Evolutionary conservation across 2,888 invertebrate genomes (phyloP).

Genomic region (Pyrochroa serraticornis): DNA sequence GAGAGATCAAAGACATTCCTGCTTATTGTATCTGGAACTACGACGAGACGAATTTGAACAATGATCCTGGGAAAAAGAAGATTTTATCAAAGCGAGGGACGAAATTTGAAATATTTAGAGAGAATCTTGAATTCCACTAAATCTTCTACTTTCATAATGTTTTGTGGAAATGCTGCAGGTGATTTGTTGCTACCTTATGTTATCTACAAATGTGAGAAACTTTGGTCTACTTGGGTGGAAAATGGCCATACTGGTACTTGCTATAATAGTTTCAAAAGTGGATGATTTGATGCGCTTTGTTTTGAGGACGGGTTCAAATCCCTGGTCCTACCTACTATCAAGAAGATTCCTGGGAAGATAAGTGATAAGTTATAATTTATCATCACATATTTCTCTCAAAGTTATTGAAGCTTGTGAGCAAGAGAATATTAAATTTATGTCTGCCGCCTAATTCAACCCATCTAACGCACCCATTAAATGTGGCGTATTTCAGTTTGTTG

Average conservation of each 20-base stretch:
- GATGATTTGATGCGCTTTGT: conserved; percentile 32
- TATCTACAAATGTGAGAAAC: conserved; percentile 9
- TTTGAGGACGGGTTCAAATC: conserved; percentile 31
- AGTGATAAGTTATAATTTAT: too few species aligned
- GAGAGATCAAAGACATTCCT: neutral
- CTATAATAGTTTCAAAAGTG: conserved; percentile 47
- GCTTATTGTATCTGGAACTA: conserved; percentile 2
- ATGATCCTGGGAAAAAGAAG: neutral
- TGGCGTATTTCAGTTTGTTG: neutral
- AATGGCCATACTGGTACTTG: conserved; percentile 44
- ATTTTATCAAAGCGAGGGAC: conserved; percentile 2
- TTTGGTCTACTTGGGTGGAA: conserved; percentile 26
- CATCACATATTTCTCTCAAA: too few species aligned
- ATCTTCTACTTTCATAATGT: conserved; percentile 9
- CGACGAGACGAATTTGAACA: conserved; percentile 2
- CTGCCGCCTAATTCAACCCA: neutral
- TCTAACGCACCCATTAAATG: neutral
- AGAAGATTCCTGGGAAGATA: neutral
- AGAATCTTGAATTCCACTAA: conserved; percentile 13
- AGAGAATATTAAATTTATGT: too few species aligned
- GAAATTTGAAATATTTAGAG: conserved; percentile 22
- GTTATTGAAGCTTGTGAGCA: too few species aligned
- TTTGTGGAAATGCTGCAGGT: conserved; percentile 19
- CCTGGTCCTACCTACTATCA: neutral
- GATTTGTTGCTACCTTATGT: conserved; percentile 12